A percentile compares a stretch with the other conserved stretches of the same genome.
phyloP scores from a whole-genome alignment of 2,888 invertebrate genomes.

The Leptura quadrifasciata region DNA sequence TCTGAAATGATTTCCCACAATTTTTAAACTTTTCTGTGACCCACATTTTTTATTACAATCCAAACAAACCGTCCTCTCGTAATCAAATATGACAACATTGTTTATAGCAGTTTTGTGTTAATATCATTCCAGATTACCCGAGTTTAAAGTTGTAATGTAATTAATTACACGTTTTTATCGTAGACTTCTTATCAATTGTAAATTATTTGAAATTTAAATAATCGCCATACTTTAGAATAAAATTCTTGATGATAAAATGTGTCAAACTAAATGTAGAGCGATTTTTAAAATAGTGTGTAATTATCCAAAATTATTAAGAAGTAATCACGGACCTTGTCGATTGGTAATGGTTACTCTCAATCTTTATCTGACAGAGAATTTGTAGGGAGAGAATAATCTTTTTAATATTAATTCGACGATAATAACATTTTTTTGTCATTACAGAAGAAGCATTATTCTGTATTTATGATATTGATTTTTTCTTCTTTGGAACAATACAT shows the following conservation, averaged over 20 bases:
- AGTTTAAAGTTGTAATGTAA: not conserved
- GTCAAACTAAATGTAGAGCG: not conserved
- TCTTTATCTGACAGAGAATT: too few relatives aligned
- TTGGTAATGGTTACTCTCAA: too few relatives aligned
- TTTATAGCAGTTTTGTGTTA: not conserved
- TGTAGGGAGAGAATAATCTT: too few relatives aligned
- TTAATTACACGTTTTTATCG: not conserved
- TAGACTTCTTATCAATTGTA: not conserved
- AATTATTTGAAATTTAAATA: not conserved
- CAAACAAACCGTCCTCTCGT: not conserved
- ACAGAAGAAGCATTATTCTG: too few relatives aligned
- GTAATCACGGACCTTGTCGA: not conserved
- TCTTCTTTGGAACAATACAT: too few relatives aligned
- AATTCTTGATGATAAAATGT: not conserved
- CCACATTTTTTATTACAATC: constrained; percentile 1
- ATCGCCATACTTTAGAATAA: not conserved
- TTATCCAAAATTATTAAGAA: not conserved
- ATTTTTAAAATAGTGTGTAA: not conserved
- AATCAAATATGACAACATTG: not conserved
- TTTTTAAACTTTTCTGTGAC: not conserved
- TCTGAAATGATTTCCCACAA: not conserved
- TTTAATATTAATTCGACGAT: too few relatives aligned
- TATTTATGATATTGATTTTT: too few relatives aligned
- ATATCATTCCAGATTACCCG: not conserved
- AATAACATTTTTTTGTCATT: too few relatives aligned